A percentile compares a stretch with the other conserved stretches of the same genome.
These are phyloP conservation scores for Salvator merianae DNA, from an alignment of 2,113 vertebrate genomes.

Conservation along the genomic window DNA sequence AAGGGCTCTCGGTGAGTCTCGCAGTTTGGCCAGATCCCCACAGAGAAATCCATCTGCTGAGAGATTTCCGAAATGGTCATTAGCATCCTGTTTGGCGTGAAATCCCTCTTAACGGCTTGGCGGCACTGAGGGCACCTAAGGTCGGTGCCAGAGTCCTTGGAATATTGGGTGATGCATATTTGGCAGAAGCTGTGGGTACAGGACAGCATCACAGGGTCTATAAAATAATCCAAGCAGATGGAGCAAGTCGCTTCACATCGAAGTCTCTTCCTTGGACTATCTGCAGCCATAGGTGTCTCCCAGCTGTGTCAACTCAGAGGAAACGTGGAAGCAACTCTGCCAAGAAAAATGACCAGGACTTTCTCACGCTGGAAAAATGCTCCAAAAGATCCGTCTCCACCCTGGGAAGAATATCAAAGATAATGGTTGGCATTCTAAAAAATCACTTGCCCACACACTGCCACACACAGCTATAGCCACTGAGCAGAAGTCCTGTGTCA, in stretches of 20 bases:
- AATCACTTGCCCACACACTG: background rate
- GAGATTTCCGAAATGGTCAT: background rate
- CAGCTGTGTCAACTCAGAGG: background rate
- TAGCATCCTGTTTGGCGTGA: background rate
- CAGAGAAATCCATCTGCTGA: background rate
- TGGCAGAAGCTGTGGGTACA: background rate
- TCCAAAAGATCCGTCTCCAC: too few relatives aligned
- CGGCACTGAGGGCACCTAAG: background rate
- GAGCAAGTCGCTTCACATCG: background rate
- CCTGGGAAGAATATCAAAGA: background rate
- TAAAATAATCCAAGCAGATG: background rate
- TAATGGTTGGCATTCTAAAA: too few relatives aligned
- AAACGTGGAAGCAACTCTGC: background rate
- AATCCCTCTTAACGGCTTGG: background rate
- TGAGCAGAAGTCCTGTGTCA: too few relatives aligned
- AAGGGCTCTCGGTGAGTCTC: background rate
- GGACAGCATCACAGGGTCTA: background rate
- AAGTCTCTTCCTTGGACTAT: background rate
- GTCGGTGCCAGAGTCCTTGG: background rate
- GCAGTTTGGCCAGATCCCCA: background rate
- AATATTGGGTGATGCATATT: background rate
- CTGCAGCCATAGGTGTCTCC: background rate
- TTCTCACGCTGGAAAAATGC: too few relatives aligned
- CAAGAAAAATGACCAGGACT: background rate
- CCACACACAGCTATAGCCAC: too few relatives aligned